Evolutionary conservation across 2,888 invertebrate genomes (phyloP).

Genomic region (Apodemia hepburni): DNA sequence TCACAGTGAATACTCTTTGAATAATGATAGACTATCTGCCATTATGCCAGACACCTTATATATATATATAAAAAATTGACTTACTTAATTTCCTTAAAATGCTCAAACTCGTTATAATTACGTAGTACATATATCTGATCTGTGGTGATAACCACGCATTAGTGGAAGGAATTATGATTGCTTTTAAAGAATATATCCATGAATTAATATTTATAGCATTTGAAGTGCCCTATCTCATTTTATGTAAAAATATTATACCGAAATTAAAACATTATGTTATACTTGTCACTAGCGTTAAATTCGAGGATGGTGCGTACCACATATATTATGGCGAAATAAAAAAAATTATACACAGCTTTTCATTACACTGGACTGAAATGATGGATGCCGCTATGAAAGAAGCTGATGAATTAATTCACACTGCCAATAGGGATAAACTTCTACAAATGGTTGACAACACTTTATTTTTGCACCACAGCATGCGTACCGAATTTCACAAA

Average conservation of each 20-base stretch:
- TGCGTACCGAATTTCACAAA: conserved; percentile 43
- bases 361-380: conserved; percentile 40
- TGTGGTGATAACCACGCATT: too few relatives aligned
- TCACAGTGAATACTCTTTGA: too few relatives aligned
- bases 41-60: too few relatives aligned
- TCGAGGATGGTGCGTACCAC: conserved; percentile 43
- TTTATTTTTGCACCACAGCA: conserved; percentile 37
- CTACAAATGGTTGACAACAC: conserved; percentile 42
- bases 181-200: conserved; percentile 47
- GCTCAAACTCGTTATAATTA: too few relatives aligned
- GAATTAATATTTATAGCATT: conserved; percentile 41
- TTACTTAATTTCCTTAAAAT: too few relatives aligned
- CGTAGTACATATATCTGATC: too few relatives aligned
- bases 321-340: conserved; percentile 53
- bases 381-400: conserved; percentile 44
- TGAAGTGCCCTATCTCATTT: conserved; percentile 39
- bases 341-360: conserved; percentile 43
- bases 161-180: conserved; percentile 37
- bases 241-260: conserved; percentile 41
- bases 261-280: conserved; percentile 42
- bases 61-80: too few relatives aligned
- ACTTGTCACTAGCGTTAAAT: conserved; percentile 38
- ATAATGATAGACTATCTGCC: too few relatives aligned
- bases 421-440: conserved; percentile 38
- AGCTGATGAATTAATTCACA: conserved; percentile 39